Base-by-base conservation (phyloP, 1,140 invertebrate species). In the Trinorchestia longiramus region DNA sequence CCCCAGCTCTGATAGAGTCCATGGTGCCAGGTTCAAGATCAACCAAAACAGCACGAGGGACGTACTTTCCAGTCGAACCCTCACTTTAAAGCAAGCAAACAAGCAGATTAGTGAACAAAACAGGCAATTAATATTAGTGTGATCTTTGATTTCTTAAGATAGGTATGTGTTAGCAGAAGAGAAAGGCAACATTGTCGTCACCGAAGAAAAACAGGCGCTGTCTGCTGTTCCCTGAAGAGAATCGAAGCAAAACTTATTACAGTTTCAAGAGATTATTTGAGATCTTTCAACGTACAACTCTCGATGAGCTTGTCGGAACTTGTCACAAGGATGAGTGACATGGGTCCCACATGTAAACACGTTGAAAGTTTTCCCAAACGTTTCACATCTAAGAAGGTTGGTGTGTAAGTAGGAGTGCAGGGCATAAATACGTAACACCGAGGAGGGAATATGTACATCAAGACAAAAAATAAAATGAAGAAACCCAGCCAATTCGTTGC, bases 1-100 rank as follows among this genome's bases (percentile, higher is more conserved):
- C 97, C 96, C 98, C 98, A 41, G 97, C 97, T 95, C 98, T 97
- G 43, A 98, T 98, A 23, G 97, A 98, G 97, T 98, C 98, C 98
- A 98, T 98, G 40, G 98, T 98, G 88, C 98, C 98, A 19, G 98
- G 98, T 97, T 99, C 99, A 97, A 99, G 97, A 97, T 99, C 99
- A 91, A 99, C 98, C 23, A 99, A 98, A 96, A 99, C 98, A 95
- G 99, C 43, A 97, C 97, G 97, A 96, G 97, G 97, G 98, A 98
- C 95, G 88, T 90, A 90, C 88, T 90, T 90, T 41, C 88, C 88
- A 42, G 88, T 90, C 88, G 88, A 42, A 43, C 88, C 88, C 88
- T 90, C 88, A 43, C 88, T 90, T 90, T 42, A 90, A 90, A 43
- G 41, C 88, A 90, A 90, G 88, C 88, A 90, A 28, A 90, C 88